A percentile compares a stretch with the other conserved stretches of the same genome.
These are phyloP conservation scores for Zaprionus camerounensis DNA, from an alignment of 1,140 invertebrate genomes.

Conservation along the genomic window DNA sequence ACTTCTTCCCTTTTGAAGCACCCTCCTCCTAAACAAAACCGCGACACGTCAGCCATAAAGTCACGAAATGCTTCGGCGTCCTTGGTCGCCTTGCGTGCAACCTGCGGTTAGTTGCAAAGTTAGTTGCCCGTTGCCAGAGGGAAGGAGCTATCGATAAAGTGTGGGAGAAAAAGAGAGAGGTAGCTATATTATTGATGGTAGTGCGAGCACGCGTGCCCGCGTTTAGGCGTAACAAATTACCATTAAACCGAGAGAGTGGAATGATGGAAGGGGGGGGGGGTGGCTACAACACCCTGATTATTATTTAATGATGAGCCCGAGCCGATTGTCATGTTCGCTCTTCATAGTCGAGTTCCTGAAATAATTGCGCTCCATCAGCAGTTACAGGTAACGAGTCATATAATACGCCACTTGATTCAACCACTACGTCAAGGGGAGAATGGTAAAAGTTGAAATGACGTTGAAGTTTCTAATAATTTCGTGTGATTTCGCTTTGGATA, in stretches of 20 bases:
- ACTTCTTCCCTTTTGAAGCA: not conserved
- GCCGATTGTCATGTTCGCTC: slow-evolving; percentile 58
- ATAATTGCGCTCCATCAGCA: slow-evolving; percentile 59
- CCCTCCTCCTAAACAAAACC: slow-evolving; percentile 22
- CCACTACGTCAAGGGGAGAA: slow-evolving; percentile 17
- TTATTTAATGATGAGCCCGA: slow-evolving; percentile 76
- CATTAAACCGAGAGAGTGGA: slow-evolving; percentile 52
- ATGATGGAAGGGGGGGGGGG: not conserved
- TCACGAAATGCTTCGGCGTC: slow-evolving; percentile 65
- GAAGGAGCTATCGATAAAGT: not conserved
- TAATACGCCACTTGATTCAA: slow-evolving; percentile 4
- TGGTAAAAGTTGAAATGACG: slow-evolving; percentile 36
- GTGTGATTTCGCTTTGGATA: not conserved
- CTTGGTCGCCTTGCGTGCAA: slow-evolving; percentile 59
- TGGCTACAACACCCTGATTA: slow-evolving; percentile 49
- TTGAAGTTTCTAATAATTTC: slow-evolving; percentile 21
- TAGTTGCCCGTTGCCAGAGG: slow-evolving; percentile 35
- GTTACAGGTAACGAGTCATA: slow-evolving; percentile 15
- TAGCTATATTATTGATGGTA: not conserved
- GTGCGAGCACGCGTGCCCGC: slow-evolving; percentile 62
- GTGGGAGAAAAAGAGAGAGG: not conserved
- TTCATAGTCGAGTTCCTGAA: slow-evolving; percentile 43
- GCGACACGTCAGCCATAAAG: slow-evolving; percentile 81
- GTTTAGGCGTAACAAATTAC: slow-evolving; percentile 84
- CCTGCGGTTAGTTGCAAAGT: slow-evolving; percentile 65